These are phyloP conservation scores for Stichodactyla helianthus DNA, from an alignment of 64 coral and sea anemone species.

Conservation along the genomic window DNA sequence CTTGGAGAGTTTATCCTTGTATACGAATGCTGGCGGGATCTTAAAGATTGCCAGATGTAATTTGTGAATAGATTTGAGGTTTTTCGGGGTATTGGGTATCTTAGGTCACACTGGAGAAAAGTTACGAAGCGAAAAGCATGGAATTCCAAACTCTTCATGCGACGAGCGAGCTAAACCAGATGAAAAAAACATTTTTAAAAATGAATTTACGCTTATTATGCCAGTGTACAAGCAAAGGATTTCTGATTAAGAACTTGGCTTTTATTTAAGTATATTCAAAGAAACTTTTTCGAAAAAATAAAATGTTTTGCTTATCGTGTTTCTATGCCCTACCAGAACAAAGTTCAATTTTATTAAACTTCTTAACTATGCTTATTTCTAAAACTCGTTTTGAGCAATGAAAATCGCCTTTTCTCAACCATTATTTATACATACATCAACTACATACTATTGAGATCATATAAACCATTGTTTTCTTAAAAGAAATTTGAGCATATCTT, in stretches of 20 bases:
- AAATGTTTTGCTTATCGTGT: no score
- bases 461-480: not conserved
- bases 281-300: no score
- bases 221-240: no score
- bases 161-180: not conserved
- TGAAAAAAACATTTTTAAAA: not conserved
- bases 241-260: no score
- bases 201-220: no score
- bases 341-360: no score
- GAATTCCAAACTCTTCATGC: not conserved
- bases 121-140: not conserved
- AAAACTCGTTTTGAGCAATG: no score
- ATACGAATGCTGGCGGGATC: not conserved
- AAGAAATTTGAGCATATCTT: not conserved
- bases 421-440: no score
- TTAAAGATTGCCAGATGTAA: constrained; percentile 11
- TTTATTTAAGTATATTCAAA: no score
- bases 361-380: no score
- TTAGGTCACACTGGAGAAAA: not conserved
- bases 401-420: no score
- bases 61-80: not conserved
- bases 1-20: not conserved
- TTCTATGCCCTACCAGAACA: no score
- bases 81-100: not conserved
- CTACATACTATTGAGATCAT: not conserved